Percentiles rank a stretch among this genome's conserved stretches.
Conservation (phyloP, 2,113 vertebrate genomes). For the Brevimyrus niger region DNA sequence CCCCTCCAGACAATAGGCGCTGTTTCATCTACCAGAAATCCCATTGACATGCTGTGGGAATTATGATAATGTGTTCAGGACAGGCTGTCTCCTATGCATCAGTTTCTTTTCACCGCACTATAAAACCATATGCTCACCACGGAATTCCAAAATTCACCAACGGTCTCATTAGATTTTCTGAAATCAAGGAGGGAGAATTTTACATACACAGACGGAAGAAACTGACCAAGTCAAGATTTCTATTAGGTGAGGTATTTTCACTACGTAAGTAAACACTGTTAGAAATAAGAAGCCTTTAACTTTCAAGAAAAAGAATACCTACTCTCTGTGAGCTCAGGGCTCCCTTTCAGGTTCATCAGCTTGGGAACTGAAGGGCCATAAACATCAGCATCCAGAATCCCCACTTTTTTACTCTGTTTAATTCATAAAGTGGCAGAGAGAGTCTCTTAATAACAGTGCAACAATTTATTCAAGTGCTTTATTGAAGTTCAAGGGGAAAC, state of each 20-base stretch:
- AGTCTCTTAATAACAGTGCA: neutral
- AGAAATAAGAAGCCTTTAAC: neutral
- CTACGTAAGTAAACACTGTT: neutral
- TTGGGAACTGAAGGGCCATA: conserved; percentile 89
- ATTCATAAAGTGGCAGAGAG: conserved; percentile 5
- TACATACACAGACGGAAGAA: neutral
- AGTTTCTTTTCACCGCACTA: neutral
- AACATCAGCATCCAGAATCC: conserved; percentile 87
- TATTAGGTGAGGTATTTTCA: neutral
- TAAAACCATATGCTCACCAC: conserved; percentile 72
- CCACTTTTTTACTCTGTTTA: conserved; percentile 70
- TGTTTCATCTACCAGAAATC: conserved; percentile 85
- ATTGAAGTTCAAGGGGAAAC: neutral
- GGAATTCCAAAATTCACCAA: conserved; percentile 86
- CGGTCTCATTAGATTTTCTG: conserved; percentile 88
- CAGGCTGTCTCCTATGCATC: neutral
- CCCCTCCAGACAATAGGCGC: conserved; percentile 87
- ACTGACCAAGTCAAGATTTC: neutral
- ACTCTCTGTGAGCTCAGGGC: conserved; percentile 82
- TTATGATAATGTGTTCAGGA: conserved; percentile 18
- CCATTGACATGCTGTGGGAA: conserved; percentile 90
- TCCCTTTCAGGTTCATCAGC: conserved; percentile 94
- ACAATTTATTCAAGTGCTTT: neutral
- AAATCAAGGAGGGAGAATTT: conserved; percentile 35
- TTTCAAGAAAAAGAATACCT: conserved; percentile 38